Evolutionary conservation across 2,888 invertebrate genomes (phyloP), one percentile per base, ranked within the genome.

Genomic region (Deilephila elpenor): DNA sequence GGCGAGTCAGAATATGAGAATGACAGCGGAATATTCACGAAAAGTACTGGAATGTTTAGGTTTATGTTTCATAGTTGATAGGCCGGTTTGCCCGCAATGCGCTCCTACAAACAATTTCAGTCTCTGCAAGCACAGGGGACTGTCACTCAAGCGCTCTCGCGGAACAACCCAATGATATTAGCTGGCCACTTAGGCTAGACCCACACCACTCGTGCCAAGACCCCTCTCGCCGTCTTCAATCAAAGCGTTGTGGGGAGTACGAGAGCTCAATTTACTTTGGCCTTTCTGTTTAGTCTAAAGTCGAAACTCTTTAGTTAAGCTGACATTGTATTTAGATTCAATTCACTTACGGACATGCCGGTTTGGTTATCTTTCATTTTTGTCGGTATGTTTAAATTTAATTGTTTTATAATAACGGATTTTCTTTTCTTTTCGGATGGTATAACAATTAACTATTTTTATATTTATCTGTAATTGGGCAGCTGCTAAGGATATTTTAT

Each of bases 71-170:
- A 73, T 78, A 78, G 81, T 80, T 80, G 83, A 82, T 80, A 80
- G 84, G 83, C 80, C 79, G 80, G 78, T 79, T 84, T 80, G 83
- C 82, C 86, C 86, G 83, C 86, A 87, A 84, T 88, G 87, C 88
- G 86, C 87, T 85, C 84, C 83, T 85, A 83, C 85, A 89, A 90
- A 88, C 88, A 89, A 88, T 86, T 87, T 86, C 84, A 86, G 88
- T 85, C 85, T 87, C 86, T 85, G 87, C 85, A 86, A 86, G 85
- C 89, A 88, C 88, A 85, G 88, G 92, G 92, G 92, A 90, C 90
- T 92, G 92, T 92, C 92, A 93, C 88, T 93, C 92, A 92, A 89
- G 86, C 88, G 84, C 84, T 88, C 88, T 89, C 86, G 87, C 85
- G 89, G 89, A 91, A 89, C 89, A 88, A 86, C 86, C 88, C 89